A percentile compares a stretch with the other conserved stretches of the same genome.
phyloP scores from a whole-genome alignment of 2,888 invertebrate species.

The Apocheima hispidaria region DNA sequence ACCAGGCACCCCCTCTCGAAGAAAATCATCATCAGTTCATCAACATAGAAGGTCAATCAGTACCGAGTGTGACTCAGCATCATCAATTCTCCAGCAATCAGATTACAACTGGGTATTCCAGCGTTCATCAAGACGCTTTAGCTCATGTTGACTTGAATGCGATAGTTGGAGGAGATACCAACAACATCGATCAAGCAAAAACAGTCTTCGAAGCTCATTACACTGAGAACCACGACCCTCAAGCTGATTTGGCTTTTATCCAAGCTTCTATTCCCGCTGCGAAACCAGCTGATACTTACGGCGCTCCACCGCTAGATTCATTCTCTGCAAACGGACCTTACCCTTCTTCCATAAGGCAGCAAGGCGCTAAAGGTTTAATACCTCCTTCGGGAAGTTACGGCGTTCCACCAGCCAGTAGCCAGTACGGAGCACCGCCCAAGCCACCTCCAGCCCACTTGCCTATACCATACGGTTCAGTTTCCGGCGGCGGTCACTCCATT shows the following conservation, averaged over 20 bases:
- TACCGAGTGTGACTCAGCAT: constrained; percentile 50
- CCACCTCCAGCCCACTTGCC: constrained; percentile 67
- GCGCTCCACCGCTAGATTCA: constrained; percentile 77
- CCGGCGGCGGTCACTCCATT: constrained; percentile 75
- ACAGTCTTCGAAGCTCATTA: constrained; percentile 83
- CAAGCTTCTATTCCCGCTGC: constrained; percentile 53
- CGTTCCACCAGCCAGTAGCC: constrained; percentile 85
- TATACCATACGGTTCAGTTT: constrained; percentile 74
- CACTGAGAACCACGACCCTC: constrained; percentile 68
- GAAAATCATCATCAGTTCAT: constrained; percentile 41
- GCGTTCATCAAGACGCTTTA: constrained; percentile 78
- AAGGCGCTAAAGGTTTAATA: constrained; percentile 82
- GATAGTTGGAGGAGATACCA: constrained; percentile 77
- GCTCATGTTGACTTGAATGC: constrained; percentile 75
- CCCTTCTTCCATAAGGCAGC: constrained; percentile 69
- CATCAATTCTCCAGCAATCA: constrained; percentile 64
- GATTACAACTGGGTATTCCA: constrained; percentile 73
- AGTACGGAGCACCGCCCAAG: constrained; percentile 76
- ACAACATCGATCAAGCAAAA: constrained; percentile 80
- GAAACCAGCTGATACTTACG: constrained; percentile 69
- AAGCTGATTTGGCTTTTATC: constrained; percentile 48
- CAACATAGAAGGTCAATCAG: constrained; percentile 24
- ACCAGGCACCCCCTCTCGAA: constrained; percentile 58
- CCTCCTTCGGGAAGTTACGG: constrained; percentile 88
- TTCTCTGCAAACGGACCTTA: constrained; percentile 74